These are phyloP conservation scores for Hydrophis major DNA, from an alignment of 2,797 vertebrate genomes.

Conservation along the genomic window DNA sequence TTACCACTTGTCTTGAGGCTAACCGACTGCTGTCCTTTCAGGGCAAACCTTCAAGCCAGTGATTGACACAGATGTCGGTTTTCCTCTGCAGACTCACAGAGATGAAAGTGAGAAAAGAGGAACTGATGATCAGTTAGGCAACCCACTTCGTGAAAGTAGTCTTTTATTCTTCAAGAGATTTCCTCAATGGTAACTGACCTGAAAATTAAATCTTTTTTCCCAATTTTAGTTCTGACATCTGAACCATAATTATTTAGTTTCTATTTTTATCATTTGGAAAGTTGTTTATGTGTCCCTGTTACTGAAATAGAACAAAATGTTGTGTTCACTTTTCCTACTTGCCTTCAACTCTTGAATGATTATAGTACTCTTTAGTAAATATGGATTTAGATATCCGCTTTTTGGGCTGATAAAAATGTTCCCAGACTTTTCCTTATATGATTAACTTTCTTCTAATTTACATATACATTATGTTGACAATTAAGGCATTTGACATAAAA, in stretches of 20 bases:
- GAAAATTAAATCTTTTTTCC: slow-evolving; percentile 60
- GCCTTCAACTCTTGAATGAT: slow-evolving; percentile 42
- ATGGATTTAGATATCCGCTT: slow-evolving; percentile 34
- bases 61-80: slow-evolving; percentile 49
- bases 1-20: slow-evolving; percentile 52
- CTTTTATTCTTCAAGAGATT: slow-evolving; percentile 69
- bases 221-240: slow-evolving; percentile 47
- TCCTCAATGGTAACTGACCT: slow-evolving; percentile 62
- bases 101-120: slow-evolving; percentile 65
- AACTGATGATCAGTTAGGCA: slow-evolving; percentile 58
- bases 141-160: slow-evolving; percentile 57
- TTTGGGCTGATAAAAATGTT: slow-evolving; percentile 24
- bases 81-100: slow-evolving; percentile 45
- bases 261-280: slow-evolving; percentile 48
- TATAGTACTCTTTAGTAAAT: slow-evolving; percentile 40
- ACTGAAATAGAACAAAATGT: slow-evolving; percentile 40
- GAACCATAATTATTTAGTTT: slow-evolving; percentile 57
- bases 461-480: not conserved
- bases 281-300: slow-evolving; percentile 59
- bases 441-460: not conserved
- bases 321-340: slow-evolving; percentile 55
- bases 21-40: slow-evolving; percentile 10
- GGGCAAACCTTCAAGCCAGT: slow-evolving; percentile 45
- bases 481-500: not conserved
- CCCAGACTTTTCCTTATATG: slow-evolving; percentile 18